Evolutionary conservation across 2,888 invertebrate species (phyloP).

Genomic region (Electrophaes corylata): DNA sequence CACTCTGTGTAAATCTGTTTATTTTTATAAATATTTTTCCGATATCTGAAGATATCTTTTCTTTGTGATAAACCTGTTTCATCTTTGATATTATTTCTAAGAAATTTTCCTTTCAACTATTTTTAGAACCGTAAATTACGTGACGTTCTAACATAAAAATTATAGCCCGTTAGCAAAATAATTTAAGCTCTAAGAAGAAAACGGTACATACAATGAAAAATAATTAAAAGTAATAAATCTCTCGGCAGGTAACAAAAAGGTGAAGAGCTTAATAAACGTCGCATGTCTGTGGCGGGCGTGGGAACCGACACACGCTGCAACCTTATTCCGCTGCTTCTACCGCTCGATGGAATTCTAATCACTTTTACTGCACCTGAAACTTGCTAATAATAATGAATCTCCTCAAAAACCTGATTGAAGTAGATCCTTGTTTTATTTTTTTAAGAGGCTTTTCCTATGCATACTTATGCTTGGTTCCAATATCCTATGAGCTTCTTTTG

Average conservation of each 20-base stretch:
- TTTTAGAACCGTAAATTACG: conserved; percentile 55
- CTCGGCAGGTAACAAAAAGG: conserved; percentile 81
- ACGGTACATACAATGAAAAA: conserved; percentile 79
- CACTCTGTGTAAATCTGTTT: too few relatives aligned
- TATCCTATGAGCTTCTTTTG: too few relatives aligned
- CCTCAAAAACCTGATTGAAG: background rate
- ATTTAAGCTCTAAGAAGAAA: conserved; percentile 75
- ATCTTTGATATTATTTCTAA: background rate
- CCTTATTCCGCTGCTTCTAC: conserved; percentile 47
- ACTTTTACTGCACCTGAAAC: conserved; percentile 22
- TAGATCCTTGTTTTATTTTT: too few relatives aligned
- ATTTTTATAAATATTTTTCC: too few relatives aligned
- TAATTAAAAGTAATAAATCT: conserved; percentile 85
- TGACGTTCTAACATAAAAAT: conserved; percentile 56
- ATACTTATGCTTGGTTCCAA: too few relatives aligned
- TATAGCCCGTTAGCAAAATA: conserved; percentile 71
- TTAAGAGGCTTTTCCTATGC: too few relatives aligned
- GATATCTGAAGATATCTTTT: too few relatives aligned
- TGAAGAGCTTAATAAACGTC: conserved; percentile 82
- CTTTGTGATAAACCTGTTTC: background rate
- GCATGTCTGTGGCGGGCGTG: conserved; percentile 76
- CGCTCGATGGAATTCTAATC: conserved; percentile 41
- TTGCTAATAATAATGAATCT: conserved; percentile 5
- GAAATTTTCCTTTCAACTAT: conserved; percentile 20
- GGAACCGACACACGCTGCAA: conserved; percentile 60